phyloP scores from a whole-genome alignment of 2,797 vertebrate species.

The Champsocephalus gunnari region DNA sequence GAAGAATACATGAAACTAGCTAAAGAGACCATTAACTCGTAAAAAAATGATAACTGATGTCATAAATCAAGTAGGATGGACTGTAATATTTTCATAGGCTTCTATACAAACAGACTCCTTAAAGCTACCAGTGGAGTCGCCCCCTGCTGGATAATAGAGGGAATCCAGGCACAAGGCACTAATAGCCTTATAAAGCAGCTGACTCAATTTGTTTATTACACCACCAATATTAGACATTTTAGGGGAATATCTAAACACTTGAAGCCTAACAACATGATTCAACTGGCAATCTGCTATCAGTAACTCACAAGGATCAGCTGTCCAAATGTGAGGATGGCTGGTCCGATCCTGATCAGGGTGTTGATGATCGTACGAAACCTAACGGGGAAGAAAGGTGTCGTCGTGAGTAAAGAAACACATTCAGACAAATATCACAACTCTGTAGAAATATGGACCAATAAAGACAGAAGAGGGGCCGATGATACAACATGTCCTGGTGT shows the following conservation, averaged over 20 bases:
- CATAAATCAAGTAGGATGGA: too few relatives aligned
- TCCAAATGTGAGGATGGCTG: constrained; percentile 92
- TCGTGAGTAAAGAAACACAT: not conserved
- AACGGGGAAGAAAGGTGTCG: not conserved
- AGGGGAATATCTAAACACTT: not conserved
- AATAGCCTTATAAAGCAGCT: too few relatives aligned
- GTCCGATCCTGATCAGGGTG: constrained; percentile 92
- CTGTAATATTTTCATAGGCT: too few relatives aligned
- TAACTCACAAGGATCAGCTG: constrained; percentile 91
- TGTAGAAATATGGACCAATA: not conserved
- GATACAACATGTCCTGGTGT: not conserved
- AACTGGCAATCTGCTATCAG: not conserved
- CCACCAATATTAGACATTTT: not conserved
- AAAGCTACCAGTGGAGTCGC: too few relatives aligned
- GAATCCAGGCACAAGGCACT: too few relatives aligned
- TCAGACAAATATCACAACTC: not conserved
- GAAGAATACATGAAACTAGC: too few relatives aligned
- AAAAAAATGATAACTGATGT: too few relatives aligned
- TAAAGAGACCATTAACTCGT: too few relatives aligned
- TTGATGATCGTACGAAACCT: constrained; percentile 93
- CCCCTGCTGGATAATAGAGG: too few relatives aligned
- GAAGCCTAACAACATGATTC: not conserved
- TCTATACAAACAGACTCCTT: too few relatives aligned
- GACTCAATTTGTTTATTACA: not conserved
- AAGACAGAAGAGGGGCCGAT: not conserved